Evolutionary conservation across 1,140 invertebrate genomes (phyloP).

Genomic region (Drosophila fuyamai): DNA sequence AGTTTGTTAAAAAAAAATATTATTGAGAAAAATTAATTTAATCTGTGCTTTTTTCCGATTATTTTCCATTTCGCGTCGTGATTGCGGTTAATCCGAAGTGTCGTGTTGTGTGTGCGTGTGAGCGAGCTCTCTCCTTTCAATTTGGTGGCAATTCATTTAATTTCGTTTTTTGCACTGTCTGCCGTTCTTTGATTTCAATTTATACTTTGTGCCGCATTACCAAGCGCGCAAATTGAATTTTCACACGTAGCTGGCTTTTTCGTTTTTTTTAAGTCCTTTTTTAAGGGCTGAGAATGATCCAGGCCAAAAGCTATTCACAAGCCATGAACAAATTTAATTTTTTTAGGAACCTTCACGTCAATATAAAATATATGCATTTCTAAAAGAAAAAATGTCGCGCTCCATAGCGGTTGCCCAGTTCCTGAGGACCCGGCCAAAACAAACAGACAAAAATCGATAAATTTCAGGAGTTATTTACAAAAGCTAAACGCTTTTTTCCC

Average conservation of each 20-base stretch:
- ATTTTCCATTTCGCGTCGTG: neutral
- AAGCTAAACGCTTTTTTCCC: conserved; percentile 45
- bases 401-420: conserved; percentile 20
- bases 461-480: conserved; percentile 67
- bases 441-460: conserved; percentile 80
- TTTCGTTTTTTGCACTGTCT: conserved; percentile 32
- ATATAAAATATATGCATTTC: conserved; percentile 11
- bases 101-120: conserved; percentile 4
- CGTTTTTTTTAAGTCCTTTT: conserved; percentile 3
- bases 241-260: conserved; percentile 27
- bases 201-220: conserved; percentile 47
- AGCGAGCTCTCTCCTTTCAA: conserved; percentile 26
- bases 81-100: conserved; percentile 34
- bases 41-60: conserved; percentile 24
- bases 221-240: conserved; percentile 68
- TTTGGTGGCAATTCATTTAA: conserved; percentile 40
- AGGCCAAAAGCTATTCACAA: conserved; percentile 59
- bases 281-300: neutral
- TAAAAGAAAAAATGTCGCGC: conserved; percentile 8
- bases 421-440: conserved; percentile 62
- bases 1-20: conserved; percentile 47
- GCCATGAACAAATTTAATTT: conserved; percentile 58
- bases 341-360: conserved; percentile 33
- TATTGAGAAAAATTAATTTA: conserved; percentile 38
- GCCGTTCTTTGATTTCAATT: conserved; percentile 65